Base-by-base conservation (phyloP, 2,113 vertebrate species). In the Aegithalos caudatus region DNA sequence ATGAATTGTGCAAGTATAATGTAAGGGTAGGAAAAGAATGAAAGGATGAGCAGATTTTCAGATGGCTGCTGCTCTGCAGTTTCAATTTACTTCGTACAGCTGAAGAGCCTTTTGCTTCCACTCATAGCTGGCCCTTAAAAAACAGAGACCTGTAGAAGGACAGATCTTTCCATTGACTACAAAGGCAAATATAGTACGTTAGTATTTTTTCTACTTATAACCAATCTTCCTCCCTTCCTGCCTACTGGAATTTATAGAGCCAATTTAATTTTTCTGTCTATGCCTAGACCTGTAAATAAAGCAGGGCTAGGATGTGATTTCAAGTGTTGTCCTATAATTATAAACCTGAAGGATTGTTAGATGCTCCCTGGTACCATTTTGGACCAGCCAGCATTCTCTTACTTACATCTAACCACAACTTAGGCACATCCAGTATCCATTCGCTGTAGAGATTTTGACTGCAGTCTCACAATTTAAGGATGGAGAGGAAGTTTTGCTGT, bases 51-150 rank as follows among this genome's bases (percentile, higher is more conserved):
- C 2, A 56, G 35, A 79, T 90, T 79, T 92, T 71, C 47, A 67
- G 44, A 44, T 35, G 17, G 17, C 24, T 79, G 22, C 9, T 58
- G 35, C 44, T 64, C 19, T 2, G 2, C 44, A 58, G 10, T 70
- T 82, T 70, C 31, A 38, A 12, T 51, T 62, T 67, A 45, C 64
- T 62, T 57, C 0, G 0, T 57, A 5, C 27, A 62, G 33, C 13
- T 84, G 42, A 74, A 91, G 31, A 51, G 6, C 22, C 13, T 93
- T 86, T 66, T 57, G 6, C 38, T 71, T 87, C 35, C 29, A 47
- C 44, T 67, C 10, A 13, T 11, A 67, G 16, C 6, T 69, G 54
- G n/a, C 11, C 44, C 72, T 37, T 54, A 78, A 4, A 38, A 72
- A 65, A 38, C 21, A 50, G 6, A 88, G 22, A 58, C 20, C n/a